Base-by-base conservation (phyloP, 2,797 vertebrate genomes). In the Pterois miles region DNA sequence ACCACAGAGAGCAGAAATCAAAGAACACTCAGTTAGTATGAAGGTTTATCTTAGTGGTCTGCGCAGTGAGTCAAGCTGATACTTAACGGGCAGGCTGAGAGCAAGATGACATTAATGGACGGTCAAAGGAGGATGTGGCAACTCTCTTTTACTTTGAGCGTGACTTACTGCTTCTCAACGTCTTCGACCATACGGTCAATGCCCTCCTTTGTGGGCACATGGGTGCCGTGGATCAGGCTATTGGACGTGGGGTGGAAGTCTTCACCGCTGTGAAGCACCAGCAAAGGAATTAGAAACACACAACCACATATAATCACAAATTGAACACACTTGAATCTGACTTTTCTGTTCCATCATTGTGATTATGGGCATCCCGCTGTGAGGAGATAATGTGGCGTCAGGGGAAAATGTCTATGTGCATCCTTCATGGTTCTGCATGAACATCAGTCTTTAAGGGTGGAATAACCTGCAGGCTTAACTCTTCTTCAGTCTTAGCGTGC, bases 101-200 rank as follows among this genome's bases (percentile, higher is more conserved):
- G 36, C 0, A 2, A 65, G 48, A 48, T 68, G 8, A 62, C 43
- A 80, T 73, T 2, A 66, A 9, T 5, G 13, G n/a, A 53, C 9
- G 18, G 53, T 66, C 31, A 48, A 25, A 25, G 58, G 16, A 78
- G 31, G 25, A 79, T 7, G 34, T 6, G 4, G 52, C 18, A 22
- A 23, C n/a, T 38, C 20, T 36, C 14, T 29, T 64, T 50, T 16
- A 11, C 34, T 31, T 52, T 8, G 27, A 71, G 52, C 25, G 31
- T 22, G 33, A 96, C 98, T 97, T 93, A 99, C 98, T 99, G 98
- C 87, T 98, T 99, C 77, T 99, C 98, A 36, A 99, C 96, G 64
- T 99, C 98, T 0, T 96, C 92, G 59, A 98, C 98, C 97, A 99
- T 98, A 76, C 96, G 97, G 70, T 99, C 97, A 22, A 99, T 85